phyloP scores from a whole-genome alignment of 1,140 invertebrate genomes.

The Condylostylus longicornis region DNA sequence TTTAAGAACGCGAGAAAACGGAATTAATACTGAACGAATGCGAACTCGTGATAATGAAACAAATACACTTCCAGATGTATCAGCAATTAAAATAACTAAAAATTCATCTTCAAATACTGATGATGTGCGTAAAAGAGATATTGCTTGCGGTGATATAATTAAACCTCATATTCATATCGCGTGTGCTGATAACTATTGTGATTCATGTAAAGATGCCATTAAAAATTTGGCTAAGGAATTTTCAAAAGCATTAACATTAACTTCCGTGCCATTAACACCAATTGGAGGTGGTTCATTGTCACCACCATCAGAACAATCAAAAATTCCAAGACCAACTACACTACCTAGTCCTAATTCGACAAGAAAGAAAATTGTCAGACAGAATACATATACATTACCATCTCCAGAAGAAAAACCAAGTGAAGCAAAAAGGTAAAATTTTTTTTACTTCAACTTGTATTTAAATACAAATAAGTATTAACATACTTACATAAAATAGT shows the following conservation, averaged over 20 bases:
- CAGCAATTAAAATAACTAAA: constrained; percentile 5
- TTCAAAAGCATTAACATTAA: constrained; percentile 15
- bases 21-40: constrained; percentile 14
- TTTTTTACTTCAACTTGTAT: too few species aligned
- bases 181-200: constrained; percentile 43
- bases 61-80: constrained; percentile 7
- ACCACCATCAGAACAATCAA: constrained; percentile 19
- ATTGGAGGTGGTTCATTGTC: constrained; percentile 7
- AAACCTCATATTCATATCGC: constrained; percentile 38
- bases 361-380: constrained; percentile 31
- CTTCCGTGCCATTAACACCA: neutral
- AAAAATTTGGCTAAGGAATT: constrained; percentile 38
- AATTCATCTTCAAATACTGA: constrained; percentile 26
- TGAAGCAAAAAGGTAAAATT: too few species aligned
- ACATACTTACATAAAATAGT: too few species aligned
- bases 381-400: constrained; percentile 35
- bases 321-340: constrained; percentile 34
- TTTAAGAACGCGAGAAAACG: constrained; percentile 9
- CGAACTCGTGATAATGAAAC: constrained; percentile 6
- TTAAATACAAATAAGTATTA: too few species aligned
- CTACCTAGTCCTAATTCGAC: constrained; percentile 31
- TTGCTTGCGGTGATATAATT: constrained; percentile 37
- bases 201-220: constrained; percentile 47
- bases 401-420: constrained; percentile 11
- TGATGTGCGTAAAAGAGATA: constrained; percentile 31